Percentiles rank a stretch among this genome's conserved stretches.
Conservation (phyloP, 2,797 vertebrate species). For the Parambassis ranga region DNA sequence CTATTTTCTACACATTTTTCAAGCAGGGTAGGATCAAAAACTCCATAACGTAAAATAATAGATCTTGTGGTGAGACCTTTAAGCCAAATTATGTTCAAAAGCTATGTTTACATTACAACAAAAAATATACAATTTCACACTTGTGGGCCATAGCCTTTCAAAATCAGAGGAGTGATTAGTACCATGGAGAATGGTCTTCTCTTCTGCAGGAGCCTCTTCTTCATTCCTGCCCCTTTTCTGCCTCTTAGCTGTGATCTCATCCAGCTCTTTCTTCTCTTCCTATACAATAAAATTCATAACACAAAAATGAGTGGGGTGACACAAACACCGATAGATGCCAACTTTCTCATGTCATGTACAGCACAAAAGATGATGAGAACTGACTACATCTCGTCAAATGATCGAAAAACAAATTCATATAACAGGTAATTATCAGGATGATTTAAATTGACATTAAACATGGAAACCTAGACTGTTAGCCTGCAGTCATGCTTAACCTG, state of each 20-base stretch:
- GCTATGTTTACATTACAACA: background rate
- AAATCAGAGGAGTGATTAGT: slow-evolving; percentile 21
- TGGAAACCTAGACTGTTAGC: too few relatives aligned
- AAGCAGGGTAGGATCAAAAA: background rate
- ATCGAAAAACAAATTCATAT: too few relatives aligned
- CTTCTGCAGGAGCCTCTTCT: slow-evolving; percentile 94
- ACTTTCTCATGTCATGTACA: too few relatives aligned
- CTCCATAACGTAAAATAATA: background rate
- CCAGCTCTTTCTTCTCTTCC: slow-evolving; percentile 96
- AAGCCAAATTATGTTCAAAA: background rate
- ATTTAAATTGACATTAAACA: too few relatives aligned
- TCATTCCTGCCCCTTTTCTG: slow-evolving; percentile 97
- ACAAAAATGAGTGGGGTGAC: too few relatives aligned
- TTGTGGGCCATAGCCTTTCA: background rate
- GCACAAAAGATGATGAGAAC: too few relatives aligned
- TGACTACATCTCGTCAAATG: too few relatives aligned
- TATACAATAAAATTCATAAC: slow-evolving; percentile 59
- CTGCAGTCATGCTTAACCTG: too few relatives aligned
- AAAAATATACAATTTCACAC: background rate
- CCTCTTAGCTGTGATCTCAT: slow-evolving; percentile 97
- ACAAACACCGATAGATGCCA: too few relatives aligned
- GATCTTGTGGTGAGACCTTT: background rate
- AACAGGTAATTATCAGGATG: too few relatives aligned
- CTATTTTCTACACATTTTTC: too few relatives aligned
- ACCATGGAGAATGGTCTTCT: slow-evolving; percentile 98